Conservation (phyloP, 2,888 invertebrate genomes). For the Ophioninae sp. region DNA sequence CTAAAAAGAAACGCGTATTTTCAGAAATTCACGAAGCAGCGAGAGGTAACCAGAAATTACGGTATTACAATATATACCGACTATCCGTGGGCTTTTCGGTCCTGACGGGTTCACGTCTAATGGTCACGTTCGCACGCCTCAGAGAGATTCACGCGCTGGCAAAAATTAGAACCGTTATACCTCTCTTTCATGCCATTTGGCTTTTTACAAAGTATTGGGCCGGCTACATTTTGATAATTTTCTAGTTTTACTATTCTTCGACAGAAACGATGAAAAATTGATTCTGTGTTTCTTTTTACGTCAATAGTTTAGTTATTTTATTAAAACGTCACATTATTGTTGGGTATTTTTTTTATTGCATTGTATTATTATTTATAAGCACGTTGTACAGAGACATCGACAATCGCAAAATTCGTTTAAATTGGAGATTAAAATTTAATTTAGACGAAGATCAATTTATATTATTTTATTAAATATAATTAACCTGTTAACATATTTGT, state of each 20-base stretch:
- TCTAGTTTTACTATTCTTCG: neutral
- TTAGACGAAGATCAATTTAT: neutral
- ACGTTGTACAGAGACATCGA: neutral
- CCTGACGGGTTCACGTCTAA: constrained; percentile 48
- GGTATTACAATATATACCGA: constrained; percentile 47
- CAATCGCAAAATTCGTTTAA: neutral
- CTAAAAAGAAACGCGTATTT: constrained; percentile 17
- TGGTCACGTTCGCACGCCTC: constrained; percentile 59
- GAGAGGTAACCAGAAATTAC: constrained; percentile 45
- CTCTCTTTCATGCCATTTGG: constrained; percentile 1
- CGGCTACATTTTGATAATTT: constrained; percentile 54
- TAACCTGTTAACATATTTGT: no score
- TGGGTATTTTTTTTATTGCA: neutral
- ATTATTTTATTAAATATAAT: no score
- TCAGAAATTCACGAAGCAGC: constrained; percentile 26
- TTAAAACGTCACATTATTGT: neutral
- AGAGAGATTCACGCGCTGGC: constrained; percentile 38
- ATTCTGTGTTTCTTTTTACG: neutral
- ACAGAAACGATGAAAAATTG: neutral
- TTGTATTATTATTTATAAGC: neutral
- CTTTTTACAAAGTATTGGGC: constrained; percentile 34
- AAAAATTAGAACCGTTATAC: constrained; percentile 58
- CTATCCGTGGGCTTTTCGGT: constrained; percentile 43
- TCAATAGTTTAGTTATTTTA: neutral
- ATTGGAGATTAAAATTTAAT: neutral